Evolutionary conservation across 2,888 invertebrate species (phyloP).

Genomic region (Chorisops tibialis): DNA sequence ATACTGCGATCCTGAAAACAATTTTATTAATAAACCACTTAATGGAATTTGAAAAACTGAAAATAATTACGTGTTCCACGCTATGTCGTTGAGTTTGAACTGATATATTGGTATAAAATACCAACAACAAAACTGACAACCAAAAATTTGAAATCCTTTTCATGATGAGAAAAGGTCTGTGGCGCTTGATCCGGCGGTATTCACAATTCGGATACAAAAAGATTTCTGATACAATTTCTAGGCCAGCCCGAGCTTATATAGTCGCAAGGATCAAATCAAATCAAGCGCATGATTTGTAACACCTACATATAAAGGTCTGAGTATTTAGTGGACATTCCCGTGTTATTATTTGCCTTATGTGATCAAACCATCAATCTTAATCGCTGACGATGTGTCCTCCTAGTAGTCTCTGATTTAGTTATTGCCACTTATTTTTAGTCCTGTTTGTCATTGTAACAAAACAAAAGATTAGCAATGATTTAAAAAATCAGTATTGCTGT

Average conservation of each 20-base stretch:
- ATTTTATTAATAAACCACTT: neutral
- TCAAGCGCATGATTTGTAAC: slow-evolving; percentile 17
- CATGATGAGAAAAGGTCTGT: neutral
- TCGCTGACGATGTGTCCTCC: slow-evolving; percentile 4
- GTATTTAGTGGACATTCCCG: neutral
- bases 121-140: neutral
- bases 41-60: neutral
- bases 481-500: neutral
- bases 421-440: slow-evolving; percentile 9
- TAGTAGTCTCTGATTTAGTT: slow-evolving; percentile 8
- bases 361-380: slow-evolving; percentile 25
- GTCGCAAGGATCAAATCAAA: neutral
- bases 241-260: slow-evolving; percentile 2
- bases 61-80: neutral
- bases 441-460: slow-evolving; percentile 12
- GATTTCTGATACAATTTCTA: slow-evolving; percentile 1
- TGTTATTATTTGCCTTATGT: slow-evolving; percentile 4
- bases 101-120: neutral
- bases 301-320: neutral
- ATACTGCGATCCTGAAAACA: slow-evolving; percentile 2
- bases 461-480: slow-evolving; percentile 22
- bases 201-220: neutral
- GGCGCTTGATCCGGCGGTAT: neutral
- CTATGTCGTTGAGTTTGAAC: neutral
- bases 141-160: neutral